Evolutionary conservation across 2,797 vertebrate species (phyloP).

Genomic region (Acanthurus leucopareius): DNA sequence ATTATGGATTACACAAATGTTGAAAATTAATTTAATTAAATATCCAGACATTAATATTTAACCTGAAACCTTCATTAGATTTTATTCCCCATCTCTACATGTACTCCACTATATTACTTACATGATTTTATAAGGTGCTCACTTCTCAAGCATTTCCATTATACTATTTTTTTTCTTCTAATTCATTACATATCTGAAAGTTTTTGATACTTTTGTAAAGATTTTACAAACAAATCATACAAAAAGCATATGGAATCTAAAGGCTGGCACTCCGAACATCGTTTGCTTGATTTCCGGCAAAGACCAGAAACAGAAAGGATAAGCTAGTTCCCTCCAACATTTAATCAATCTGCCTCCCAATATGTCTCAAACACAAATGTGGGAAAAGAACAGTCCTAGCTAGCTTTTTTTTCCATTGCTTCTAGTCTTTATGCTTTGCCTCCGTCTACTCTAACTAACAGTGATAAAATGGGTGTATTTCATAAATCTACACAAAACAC

Average conservation of each 20-base stretch:
- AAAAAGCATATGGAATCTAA: neutral
- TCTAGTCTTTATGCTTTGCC: neutral
- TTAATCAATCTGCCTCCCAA: neutral
- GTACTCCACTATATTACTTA: too few relatives aligned
- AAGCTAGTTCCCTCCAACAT: too few relatives aligned
- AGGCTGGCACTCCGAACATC: too few relatives aligned
- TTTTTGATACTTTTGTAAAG: neutral
- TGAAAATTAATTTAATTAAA: too few relatives aligned
- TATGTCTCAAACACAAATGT: neutral
- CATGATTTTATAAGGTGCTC: too few relatives aligned
- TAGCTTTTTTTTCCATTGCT: neutral
- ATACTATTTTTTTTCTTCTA: neutral
- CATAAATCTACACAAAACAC: neutral
- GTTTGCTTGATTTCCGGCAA: neutral
- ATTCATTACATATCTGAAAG: neutral
- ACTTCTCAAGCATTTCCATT: too few relatives aligned
- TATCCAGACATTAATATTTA: too few relatives aligned
- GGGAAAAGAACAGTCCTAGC: neutral
- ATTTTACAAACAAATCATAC: neutral
- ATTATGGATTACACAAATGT: too few relatives aligned
- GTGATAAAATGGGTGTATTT: neutral
- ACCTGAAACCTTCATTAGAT: too few relatives aligned
- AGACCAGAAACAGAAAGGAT: neutral
- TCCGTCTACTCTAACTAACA: neutral
- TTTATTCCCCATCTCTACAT: too few relatives aligned